Evolutionary conservation across 2,797 vertebrate species (phyloP).

Genomic region (Tragelaphus eurycerus): DNA sequence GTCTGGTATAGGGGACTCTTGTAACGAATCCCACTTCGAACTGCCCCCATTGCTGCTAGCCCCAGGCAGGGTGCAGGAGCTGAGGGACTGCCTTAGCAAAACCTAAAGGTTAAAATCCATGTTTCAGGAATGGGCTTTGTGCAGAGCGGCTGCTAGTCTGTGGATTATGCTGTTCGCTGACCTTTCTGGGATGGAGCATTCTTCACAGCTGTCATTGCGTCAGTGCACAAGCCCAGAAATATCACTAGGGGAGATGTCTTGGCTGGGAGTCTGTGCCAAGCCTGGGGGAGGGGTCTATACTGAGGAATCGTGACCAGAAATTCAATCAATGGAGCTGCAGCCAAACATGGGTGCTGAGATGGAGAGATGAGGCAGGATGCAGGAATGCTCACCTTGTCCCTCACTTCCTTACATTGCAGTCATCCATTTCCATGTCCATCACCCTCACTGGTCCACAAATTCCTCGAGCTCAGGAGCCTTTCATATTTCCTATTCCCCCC

Average conservation of each 20-base stretch:
- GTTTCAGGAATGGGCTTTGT: slow-evolving; percentile 75
- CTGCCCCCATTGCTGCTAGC: background rate
- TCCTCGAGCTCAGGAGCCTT: background rate
- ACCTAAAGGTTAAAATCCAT: slow-evolving; percentile 82
- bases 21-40: accelerated
- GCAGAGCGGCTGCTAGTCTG: slow-evolving; percentile 72
- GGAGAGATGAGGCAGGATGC: background rate
- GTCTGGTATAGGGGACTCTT: background rate
- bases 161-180: slow-evolving; percentile 80
- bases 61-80: slow-evolving; percentile 31
- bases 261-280: slow-evolving; percentile 60
- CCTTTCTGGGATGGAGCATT: slow-evolving; percentile 81
- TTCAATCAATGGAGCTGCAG: slow-evolving; percentile 63
- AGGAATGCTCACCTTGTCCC: background rate
- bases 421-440: background rate
- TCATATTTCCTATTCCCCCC: background rate
- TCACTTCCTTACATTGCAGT: too few species aligned
- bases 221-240: slow-evolving; percentile 76
- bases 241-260: slow-evolving; percentile 74
- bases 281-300: slow-evolving; percentile 59
- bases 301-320: slow-evolving; percentile 70
- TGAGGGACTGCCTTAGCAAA: slow-evolving; percentile 64
- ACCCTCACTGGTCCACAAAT: background rate
- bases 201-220: slow-evolving; percentile 80
- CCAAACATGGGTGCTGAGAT: slow-evolving; percentile 41